A percentile compares a stretch with the other conserved stretches of the same genome.
phyloP scores from a whole-genome alignment of 2,888 invertebrate species.

The Pseudococcus jackbeardsleyi region DNA sequence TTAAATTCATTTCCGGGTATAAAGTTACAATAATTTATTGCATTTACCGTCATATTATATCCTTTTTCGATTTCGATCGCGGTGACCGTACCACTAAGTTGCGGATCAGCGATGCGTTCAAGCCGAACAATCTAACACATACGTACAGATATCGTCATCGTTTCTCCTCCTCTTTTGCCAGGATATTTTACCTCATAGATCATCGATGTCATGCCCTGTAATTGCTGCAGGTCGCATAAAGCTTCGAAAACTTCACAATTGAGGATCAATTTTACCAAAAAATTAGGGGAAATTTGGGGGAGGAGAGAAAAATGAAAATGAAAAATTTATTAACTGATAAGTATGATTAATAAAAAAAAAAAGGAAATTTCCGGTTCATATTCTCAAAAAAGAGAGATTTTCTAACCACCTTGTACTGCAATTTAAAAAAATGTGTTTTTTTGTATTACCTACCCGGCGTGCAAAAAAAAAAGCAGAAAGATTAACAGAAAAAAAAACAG shows the following conservation, averaged over 20 bases:
- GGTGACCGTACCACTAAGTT: slow-evolving; percentile 34
- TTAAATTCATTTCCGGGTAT: slow-evolving; percentile 52
- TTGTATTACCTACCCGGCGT: too few relatives aligned
- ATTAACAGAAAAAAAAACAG: too few relatives aligned
- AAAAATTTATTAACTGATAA: too few relatives aligned
- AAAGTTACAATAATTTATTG: slow-evolving; percentile 56
- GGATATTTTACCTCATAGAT: neutral
- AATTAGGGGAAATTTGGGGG: too few relatives aligned
- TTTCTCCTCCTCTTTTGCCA: slow-evolving; percentile 4
- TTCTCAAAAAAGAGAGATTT: too few relatives aligned
- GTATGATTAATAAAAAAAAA: too few relatives aligned
- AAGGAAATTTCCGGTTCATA: too few relatives aligned
- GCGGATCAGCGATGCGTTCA: slow-evolving; percentile 43
- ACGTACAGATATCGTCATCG: neutral
- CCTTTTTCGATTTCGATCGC: slow-evolving; percentile 56
- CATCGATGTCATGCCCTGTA: neutral
- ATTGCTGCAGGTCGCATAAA: neutral
- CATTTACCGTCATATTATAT: slow-evolving; percentile 53
- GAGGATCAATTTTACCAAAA: too few relatives aligned
- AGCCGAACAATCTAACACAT: slow-evolving; percentile 18
- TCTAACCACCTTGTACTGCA: too few relatives aligned
- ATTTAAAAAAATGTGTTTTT: too few relatives aligned
- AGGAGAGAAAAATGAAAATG: too few relatives aligned
- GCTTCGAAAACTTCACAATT: neutral
- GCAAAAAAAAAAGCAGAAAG: too few relatives aligned